phyloP scores from a whole-genome alignment of 92 coral and sea anemone species.

The Diadumene lineata region DNA sequence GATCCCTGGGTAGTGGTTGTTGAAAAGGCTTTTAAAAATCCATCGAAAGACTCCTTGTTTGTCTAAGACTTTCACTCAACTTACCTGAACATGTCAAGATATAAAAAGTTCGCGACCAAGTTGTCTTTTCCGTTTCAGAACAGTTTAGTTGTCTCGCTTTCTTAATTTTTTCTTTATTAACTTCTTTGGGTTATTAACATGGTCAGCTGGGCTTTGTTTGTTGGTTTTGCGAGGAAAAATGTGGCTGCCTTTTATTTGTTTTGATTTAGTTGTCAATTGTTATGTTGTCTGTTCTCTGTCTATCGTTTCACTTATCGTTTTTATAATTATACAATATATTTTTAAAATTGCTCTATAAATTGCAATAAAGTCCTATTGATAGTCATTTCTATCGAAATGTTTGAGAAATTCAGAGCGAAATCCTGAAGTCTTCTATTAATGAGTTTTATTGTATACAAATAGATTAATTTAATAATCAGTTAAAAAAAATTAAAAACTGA shows the following conservation, averaged over 20 bases:
- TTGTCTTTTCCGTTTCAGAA: not conserved
- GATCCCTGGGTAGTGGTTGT: constrained; percentile 24
- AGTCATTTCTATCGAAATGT: no score
- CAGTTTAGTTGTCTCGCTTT: not conserved
- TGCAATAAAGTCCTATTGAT: no score
- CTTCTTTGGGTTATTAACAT: not conserved
- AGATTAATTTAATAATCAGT: no score
- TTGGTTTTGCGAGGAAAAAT: not conserved
- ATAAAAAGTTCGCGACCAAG: not conserved
- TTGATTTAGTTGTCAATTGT: not conserved
- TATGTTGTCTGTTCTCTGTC: not conserved
- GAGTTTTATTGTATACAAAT: no score
- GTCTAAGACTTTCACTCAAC: not conserved
- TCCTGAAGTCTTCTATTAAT: no score
- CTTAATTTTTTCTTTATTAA: not conserved
- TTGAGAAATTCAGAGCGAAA: no score
- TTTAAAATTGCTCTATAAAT: no score
- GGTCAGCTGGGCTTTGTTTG: constrained; percentile 3
- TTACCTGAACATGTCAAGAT: constrained; percentile 10
- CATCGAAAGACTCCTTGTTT: constrained; percentile 29
- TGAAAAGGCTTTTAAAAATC: constrained; percentile 36
- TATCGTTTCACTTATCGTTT: no score
- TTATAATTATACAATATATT: no score
- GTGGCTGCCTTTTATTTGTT: not conserved
- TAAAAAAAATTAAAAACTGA: no score